These are phyloP conservation scores for Iphiclides podalirius DNA, from an alignment of 2,888 invertebrate genomes.

Conservation along the genomic window DNA sequence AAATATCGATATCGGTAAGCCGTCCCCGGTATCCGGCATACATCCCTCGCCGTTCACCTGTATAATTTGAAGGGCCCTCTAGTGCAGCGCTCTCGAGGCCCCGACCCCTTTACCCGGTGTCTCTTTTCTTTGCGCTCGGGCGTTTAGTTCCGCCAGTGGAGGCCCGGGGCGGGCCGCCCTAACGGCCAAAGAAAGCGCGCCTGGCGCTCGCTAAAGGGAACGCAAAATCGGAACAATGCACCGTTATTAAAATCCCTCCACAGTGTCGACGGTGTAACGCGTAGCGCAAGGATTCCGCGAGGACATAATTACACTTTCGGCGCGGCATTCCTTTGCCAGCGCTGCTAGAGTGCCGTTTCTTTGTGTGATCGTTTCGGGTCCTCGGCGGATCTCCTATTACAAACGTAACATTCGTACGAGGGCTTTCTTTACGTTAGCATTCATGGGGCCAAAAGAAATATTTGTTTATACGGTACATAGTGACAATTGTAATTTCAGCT, in stretches of 20 bases:
- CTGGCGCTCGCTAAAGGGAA: too few relatives aligned
- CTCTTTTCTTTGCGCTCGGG: slow-evolving; percentile 35
- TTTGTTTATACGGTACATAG: too few relatives aligned
- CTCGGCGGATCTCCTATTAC: neutral
- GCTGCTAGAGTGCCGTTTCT: neutral
- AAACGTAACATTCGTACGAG: too few relatives aligned
- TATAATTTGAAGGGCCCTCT: slow-evolving; percentile 64
- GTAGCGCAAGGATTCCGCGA: neutral
- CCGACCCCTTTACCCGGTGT: slow-evolving; percentile 58
- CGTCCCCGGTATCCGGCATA: slow-evolving; percentile 13
- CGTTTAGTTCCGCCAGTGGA: slow-evolving; percentile 28
- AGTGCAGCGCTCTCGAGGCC: slow-evolving; percentile 43
- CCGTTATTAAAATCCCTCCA: slow-evolving; percentile 12
- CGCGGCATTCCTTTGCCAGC: neutral
- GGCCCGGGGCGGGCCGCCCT: neutral
- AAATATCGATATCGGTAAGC: slow-evolving; percentile 22
- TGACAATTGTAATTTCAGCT: too few relatives aligned
- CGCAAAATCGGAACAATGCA: slow-evolving; percentile 6
- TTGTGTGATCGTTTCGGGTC: neutral
- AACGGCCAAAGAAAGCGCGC: slow-evolving; percentile 7
- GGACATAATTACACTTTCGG: slow-evolving; percentile 9
- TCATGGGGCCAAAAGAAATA: too few relatives aligned
- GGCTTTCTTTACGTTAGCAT: too few relatives aligned
- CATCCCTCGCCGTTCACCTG: slow-evolving; percentile 49
- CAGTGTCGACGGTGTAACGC: neutral